Base-by-base conservation (phyloP, 2,888 invertebrate genomes). In the Poecilobothrus nobilitatus region DNA sequence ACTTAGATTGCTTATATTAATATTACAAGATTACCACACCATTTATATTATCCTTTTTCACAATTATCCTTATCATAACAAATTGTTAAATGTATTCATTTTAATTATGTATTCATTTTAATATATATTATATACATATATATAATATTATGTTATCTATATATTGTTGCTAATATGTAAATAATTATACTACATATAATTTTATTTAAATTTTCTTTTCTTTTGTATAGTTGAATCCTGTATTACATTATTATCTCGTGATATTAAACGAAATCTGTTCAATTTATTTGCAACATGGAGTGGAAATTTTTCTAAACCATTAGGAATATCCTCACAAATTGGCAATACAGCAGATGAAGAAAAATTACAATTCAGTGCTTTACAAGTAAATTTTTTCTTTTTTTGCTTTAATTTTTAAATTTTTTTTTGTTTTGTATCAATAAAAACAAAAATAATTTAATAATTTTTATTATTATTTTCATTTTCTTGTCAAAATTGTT, bases 231-330 rank as follows among this genome's bases (percentile, higher is more conserved):
- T 95, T 84, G 96, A 96, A 78, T 89, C 89, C 72, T 91, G 94
- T 79, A 87, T 89, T 67, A 91, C 91, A 21, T 84, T 99, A 69
- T 79, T 99, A 77, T 94, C 94, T 77, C 87, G 92, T 73, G 95
- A 96, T 76, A 83, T 95, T 66, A 87, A 95, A 67, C 88, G 91
- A 73, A 92, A 90, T 78, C 84, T 99, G 71, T 98, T 98, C 83
- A 88, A 90, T 73, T 84, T 98, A 72, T 97, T 98, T 83, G 91
- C 94, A 44, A 89, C 91, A 65, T 99, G 97, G 97, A 94, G 95
- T 76, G 97, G 96, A 2, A 88, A 90, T 71, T 91, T 94, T 76
- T 91, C 91, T 0, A 86, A 88, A 73, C 88, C 90, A 44, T 83
- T 91, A n/a, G 84, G 85, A 64, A 76, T 85, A 70, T 73, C 75